These are phyloP conservation scores for Neogobius melanostomus DNA, from an alignment of 2,113 vertebrate genomes.

Conservation along the genomic window DNA sequence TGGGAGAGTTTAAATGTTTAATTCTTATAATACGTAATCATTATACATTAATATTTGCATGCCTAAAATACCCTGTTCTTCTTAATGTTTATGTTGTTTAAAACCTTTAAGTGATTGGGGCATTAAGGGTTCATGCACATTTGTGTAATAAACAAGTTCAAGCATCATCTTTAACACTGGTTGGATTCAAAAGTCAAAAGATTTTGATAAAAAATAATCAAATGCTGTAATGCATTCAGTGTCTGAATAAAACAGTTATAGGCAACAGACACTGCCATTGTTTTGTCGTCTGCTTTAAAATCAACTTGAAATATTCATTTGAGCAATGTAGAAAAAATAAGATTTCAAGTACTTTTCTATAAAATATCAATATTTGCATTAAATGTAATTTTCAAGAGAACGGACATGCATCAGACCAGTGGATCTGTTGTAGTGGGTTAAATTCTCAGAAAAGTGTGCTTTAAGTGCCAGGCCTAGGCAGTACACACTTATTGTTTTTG, in stretches of 20 bases:
- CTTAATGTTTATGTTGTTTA: constrained; percentile 21
- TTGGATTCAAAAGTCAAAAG: constrained; percentile 1
- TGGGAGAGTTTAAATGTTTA: constrained; percentile 34
- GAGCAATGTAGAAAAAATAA: constrained; percentile 34
- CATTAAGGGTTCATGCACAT: constrained; percentile 45
- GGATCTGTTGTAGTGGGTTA: constrained; percentile 20
- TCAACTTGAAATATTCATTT: constrained; percentile 39
- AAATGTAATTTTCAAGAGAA: constrained; percentile 30
- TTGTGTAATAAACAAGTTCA: too few species aligned
- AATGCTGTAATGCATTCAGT: background rate
- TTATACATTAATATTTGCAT: constrained; percentile 56
- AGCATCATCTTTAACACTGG: too few species aligned
- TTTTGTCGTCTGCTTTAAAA: background rate
- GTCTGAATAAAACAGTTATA: background rate
- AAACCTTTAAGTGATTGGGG: constrained; percentile 35
- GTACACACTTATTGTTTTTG: constrained; percentile 37
- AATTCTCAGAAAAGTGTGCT: constrained; percentile 57
- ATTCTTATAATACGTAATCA: constrained; percentile 39
- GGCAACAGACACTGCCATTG: background rate
- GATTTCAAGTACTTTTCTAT: constrained; percentile 48
- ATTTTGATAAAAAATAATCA: constrained; percentile 11
- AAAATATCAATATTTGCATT: constrained; percentile 54
- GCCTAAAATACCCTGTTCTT: constrained; percentile 80
- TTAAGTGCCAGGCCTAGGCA: constrained; percentile 32
- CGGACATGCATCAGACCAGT: constrained; percentile 49